Conservation (phyloP, 2,797 vertebrate species). For the Melanotaenia parkinsoni region DNA sequence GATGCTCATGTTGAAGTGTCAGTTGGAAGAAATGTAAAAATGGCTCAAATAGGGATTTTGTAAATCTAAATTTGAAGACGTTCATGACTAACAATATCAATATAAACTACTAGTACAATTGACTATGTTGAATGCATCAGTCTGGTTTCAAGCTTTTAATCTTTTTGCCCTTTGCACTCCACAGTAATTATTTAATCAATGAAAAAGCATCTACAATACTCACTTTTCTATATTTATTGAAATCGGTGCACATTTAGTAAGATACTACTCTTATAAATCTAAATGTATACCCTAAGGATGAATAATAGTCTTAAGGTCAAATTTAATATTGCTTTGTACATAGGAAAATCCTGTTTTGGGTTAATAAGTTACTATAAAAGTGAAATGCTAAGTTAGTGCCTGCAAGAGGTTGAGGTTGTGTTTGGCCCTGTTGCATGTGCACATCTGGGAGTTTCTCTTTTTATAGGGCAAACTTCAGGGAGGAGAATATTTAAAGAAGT, state of each 20-base stretch:
- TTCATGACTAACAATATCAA: background rate
- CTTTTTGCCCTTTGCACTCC: background rate
- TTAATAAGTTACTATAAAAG: background rate
- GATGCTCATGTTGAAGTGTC: constrained; percentile 8
- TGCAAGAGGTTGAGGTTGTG: too few species aligned
- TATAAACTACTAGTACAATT: background rate
- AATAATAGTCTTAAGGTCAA: too few species aligned
- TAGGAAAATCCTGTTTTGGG: background rate
- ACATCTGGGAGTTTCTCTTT: background rate
- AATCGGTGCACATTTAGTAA: too few species aligned
- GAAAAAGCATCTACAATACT: background rate
- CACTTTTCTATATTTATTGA: background rate
- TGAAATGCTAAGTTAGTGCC: background rate
- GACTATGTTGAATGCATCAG: background rate
- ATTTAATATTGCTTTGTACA: too few species aligned
- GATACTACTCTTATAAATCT: too few species aligned
- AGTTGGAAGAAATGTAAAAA: background rate
- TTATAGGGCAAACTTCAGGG: too few species aligned
- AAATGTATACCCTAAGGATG: too few species aligned
- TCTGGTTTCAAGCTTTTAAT: background rate
- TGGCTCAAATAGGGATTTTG: background rate
- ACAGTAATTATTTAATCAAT: background rate
- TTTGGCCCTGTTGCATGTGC: too few species aligned
- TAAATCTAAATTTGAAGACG: background rate
- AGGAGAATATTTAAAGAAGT: background rate